These are phyloP conservation scores for Bugula neritina DNA, from an alignment of 2,888 invertebrate species.

Conservation along the genomic window DNA sequence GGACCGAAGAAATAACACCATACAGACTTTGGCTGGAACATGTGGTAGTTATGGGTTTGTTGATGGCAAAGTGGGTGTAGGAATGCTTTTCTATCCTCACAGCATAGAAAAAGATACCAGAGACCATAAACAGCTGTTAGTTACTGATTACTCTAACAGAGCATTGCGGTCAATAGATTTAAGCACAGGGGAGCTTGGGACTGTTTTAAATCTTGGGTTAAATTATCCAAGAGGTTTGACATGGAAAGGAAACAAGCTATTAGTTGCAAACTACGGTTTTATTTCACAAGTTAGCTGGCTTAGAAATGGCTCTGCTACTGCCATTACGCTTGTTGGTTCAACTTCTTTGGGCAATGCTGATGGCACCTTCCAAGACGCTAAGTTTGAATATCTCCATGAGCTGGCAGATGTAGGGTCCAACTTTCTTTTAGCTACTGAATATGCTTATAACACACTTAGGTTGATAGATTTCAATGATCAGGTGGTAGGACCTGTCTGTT, in stretches of 20 bases:
- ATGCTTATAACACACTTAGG: not conserved
- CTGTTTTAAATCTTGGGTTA: not conserved
- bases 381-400: not conserved
- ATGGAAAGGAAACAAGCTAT: not conserved
- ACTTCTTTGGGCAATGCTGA: not conserved
- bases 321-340: not conserved
- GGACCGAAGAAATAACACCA: too few relatives aligned
- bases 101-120: too few relatives aligned
- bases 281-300: not conserved
- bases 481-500: not conserved
- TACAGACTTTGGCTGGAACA: too few relatives aligned
- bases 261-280: not conserved
- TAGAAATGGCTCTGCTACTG: not conserved
- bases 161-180: not conserved
- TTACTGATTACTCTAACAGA: not conserved
- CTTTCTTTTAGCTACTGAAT: not conserved
- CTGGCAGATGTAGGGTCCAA: not conserved
- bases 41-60: too few relatives aligned
- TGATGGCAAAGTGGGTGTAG: too few relatives aligned
- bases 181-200: not conserved
- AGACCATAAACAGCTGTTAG: not conserved
- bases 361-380: not conserved
- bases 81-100: too few relatives aligned
- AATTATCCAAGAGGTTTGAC: not conserved
- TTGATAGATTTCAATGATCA: not conserved